phyloP scores from a whole-genome alignment of 2,113 vertebrate genomes.

The Puffinus mauretanicus region DNA sequence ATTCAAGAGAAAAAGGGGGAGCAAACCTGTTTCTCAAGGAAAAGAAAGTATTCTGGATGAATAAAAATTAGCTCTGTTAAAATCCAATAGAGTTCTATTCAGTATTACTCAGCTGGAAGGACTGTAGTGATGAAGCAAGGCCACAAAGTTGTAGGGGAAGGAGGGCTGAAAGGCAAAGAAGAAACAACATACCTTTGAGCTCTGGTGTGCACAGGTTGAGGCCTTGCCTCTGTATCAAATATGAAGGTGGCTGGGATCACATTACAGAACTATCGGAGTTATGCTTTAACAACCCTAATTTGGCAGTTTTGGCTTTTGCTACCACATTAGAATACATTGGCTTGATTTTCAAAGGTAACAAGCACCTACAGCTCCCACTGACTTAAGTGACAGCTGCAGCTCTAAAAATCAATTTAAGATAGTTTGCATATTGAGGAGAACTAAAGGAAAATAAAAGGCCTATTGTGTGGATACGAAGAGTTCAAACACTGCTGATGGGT shows the following conservation, averaged over 20 bases:
- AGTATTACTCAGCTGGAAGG: background rate
- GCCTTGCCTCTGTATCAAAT: background rate
- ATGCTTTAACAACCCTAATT: slow-evolving; percentile 3
- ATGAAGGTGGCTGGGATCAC: background rate
- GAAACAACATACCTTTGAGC: background rate
- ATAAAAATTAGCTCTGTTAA: background rate
- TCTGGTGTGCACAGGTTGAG: background rate
- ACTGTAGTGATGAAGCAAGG: background rate
- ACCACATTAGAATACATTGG: background rate
- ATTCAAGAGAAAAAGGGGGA: background rate
- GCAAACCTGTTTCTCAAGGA: background rate
- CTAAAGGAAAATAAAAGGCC: slow-evolving; percentile 10
- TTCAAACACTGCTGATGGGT: slow-evolving; percentile 32
- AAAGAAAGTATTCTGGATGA: background rate
- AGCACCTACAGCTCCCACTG: slow-evolving; percentile 16
- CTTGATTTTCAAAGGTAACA: slow-evolving; percentile 51
- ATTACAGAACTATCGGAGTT: background rate
- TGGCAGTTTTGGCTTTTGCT: background rate
- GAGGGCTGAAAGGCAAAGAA: background rate
- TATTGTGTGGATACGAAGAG: background rate
- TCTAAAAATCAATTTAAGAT: slow-evolving; percentile 21
- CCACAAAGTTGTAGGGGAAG: background rate
- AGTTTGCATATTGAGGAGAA: slow-evolving; percentile 21
- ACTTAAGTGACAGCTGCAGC: slow-evolving; percentile 4
- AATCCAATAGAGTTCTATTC: background rate